phyloP scores from a whole-genome alignment of 1,140 invertebrate species.

The Cryptotermes secundus region DNA sequence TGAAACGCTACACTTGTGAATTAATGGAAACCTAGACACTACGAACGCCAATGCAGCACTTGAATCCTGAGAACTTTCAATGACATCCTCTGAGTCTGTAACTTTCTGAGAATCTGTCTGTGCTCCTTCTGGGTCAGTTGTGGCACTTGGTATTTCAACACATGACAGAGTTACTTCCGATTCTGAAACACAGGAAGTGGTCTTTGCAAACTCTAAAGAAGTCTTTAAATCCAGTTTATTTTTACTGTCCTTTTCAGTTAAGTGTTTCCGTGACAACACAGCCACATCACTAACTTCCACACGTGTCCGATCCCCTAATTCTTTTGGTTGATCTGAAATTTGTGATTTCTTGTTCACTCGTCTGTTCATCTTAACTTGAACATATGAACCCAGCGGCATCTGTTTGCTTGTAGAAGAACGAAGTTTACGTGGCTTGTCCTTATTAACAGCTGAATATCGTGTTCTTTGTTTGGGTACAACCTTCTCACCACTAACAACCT shows the following conservation, averaged over 20 bases:
- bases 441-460: background rate
- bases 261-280: background rate
- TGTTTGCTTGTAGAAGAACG: background rate
- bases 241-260: background rate
- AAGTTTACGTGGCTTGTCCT: background rate
- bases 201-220: background rate
- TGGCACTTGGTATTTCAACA: background rate
- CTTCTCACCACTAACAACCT: background rate
- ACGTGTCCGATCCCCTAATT: background rate
- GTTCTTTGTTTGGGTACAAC: background rate
- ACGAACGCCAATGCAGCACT: background rate
- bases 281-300: background rate
- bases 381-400: background rate
- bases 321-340: background rate
- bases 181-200: background rate
- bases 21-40: background rate
- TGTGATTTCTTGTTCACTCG: background rate
- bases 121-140: background rate
- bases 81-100: background rate
- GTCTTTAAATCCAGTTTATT: background rate
- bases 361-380: background rate
- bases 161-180: background rate
- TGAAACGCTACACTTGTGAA: background rate
- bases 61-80: constrained; percentile 5
- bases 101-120: too few relatives aligned